Conservation (phyloP, 2,797 vertebrate genomes). For the Margarornis squamiger region DNA sequence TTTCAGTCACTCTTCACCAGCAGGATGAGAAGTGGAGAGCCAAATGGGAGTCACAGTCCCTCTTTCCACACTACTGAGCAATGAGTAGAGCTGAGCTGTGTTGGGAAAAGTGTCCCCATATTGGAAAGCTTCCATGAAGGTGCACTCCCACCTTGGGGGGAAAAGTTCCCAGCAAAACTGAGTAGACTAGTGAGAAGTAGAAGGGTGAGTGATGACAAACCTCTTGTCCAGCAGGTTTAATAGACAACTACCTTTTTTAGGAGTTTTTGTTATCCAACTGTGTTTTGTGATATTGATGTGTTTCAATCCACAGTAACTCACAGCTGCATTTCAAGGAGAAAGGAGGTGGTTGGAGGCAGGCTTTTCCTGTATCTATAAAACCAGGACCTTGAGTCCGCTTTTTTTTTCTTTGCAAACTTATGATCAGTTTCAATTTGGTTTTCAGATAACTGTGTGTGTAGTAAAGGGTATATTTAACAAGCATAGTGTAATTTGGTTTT, state of each 20-base stretch:
- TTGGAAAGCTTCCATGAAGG: not conserved
- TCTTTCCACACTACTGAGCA: not conserved
- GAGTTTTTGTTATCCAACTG: not conserved
- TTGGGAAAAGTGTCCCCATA: not conserved
- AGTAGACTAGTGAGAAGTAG: not conserved
- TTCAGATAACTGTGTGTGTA: not conserved
- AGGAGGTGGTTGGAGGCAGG: not conserved
- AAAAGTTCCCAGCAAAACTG: not conserved
- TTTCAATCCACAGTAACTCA: not conserved
- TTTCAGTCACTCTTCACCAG: not conserved
- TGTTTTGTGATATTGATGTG: not conserved
- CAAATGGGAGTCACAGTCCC: not conserved
- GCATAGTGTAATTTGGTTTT: not conserved
- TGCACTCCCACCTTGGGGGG: not conserved
- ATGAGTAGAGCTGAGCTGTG: not conserved
- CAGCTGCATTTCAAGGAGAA: not conserved
- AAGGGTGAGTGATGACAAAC: not conserved
- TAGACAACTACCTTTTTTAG: not conserved
- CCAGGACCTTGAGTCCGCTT: not conserved
- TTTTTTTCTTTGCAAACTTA: not conserved
- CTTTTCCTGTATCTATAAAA: not conserved
- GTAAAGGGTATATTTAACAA: not conserved
- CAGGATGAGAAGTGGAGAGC: not conserved
- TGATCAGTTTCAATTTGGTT: not conserved
- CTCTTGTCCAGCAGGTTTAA: not conserved